These are phyloP conservation scores for mouse (Mus musculus) DNA, from an alignment of 2,113 vertebrate species.

Conservation along the genomic window DNA sequence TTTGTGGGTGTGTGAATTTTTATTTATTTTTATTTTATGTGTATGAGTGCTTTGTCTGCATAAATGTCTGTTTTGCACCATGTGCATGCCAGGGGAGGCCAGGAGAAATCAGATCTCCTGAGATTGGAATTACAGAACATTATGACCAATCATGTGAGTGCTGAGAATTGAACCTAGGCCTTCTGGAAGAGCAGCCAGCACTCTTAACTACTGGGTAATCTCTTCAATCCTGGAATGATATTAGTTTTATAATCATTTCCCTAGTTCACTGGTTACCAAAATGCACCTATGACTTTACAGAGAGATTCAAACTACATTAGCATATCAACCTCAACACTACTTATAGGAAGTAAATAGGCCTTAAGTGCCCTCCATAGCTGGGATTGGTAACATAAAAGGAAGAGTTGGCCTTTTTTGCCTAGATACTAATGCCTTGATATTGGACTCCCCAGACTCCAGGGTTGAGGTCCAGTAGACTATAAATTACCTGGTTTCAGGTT, in stretches of 20 bases:
- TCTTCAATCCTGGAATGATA: not conserved
- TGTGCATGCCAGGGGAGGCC: not conserved
- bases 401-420: not conserved
- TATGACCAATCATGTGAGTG: not conserved
- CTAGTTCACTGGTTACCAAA: not conserved
- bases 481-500: not conserved
- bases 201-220: not conserved
- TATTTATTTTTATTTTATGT: not conserved
- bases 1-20: not conserved
- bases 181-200: not conserved
- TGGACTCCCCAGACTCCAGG: not conserved
- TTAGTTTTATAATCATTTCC: not conserved
- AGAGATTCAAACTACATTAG: not conserved
- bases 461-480: not conserved
- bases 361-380: not conserved
- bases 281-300: not conserved
- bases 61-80: not conserved
- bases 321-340: not conserved
- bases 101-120: not conserved
- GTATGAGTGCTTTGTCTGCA: not conserved
- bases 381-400: not conserved
- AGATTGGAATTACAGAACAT: not conserved
- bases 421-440: not conserved
- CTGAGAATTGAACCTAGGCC: not conserved
- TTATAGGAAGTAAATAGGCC: not conserved